Percentiles rank a stretch among this genome's conserved stretches.
Evolutionary conservation across 2,888 invertebrate species (phyloP).

Genomic region (Palloptera scutellata): DNA sequence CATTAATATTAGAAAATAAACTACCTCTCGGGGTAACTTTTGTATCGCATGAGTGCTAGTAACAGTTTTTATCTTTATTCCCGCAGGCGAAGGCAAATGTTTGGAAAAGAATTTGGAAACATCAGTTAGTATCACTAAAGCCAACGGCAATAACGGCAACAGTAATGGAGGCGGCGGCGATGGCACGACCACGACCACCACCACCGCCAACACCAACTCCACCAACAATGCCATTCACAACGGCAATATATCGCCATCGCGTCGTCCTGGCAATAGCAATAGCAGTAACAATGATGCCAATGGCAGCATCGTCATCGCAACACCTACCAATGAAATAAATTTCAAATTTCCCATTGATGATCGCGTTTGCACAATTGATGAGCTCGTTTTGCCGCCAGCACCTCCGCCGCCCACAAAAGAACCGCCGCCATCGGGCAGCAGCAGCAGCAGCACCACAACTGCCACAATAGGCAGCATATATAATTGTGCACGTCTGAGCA

Average conservation of each 20-base stretch:
- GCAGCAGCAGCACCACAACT: slow-evolving; percentile 35
- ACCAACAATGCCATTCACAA: slow-evolving; percentile 28
- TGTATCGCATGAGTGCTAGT: neutral
- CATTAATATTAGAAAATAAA: too few relatives aligned
- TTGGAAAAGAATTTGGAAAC: slow-evolving; percentile 61
- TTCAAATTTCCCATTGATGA: slow-evolving; percentile 69
- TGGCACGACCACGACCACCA: slow-evolving; percentile 35
- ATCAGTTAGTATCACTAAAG: slow-evolving; percentile 46
- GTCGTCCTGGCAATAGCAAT: neutral
- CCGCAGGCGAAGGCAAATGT: slow-evolving; percentile 59
- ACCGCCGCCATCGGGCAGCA: slow-evolving; percentile 42
- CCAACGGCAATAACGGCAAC: slow-evolving; percentile 45
- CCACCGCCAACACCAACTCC: slow-evolving; percentile 29
- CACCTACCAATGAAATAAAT: slow-evolving; percentile 65
- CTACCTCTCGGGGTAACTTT: too few relatives aligned
- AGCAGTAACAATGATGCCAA: slow-evolving; percentile 22
- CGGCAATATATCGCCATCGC: slow-evolving; percentile 34
- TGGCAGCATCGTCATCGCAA: slow-evolving; percentile 21
- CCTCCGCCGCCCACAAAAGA: slow-evolving; percentile 51
- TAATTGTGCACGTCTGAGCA: too few relatives aligned
- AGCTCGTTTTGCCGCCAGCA: slow-evolving; percentile 58
- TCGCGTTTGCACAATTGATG: slow-evolving; percentile 64
- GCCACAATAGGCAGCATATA: slow-evolving; percentile 11
- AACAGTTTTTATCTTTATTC: slow-evolving; percentile 20
- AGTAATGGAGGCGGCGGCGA: slow-evolving; percentile 44